phyloP scores from a whole-genome alignment of 2,888 invertebrate species.

The Sphaeridia pumilis region DNA sequence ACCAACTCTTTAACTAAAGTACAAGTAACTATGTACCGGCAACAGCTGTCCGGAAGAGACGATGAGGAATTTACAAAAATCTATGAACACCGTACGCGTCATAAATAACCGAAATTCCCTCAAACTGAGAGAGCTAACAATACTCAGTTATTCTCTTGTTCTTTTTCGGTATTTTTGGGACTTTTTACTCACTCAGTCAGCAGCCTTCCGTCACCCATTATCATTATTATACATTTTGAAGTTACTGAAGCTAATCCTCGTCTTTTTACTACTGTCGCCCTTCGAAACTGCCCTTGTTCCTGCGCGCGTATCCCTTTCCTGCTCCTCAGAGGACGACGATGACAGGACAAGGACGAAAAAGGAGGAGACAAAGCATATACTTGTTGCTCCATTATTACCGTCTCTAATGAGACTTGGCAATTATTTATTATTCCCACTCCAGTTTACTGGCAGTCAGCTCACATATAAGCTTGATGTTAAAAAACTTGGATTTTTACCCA shows the following conservation, averaged over 20 bases:
- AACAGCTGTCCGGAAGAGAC: conserved; percentile 17
- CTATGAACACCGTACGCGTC: conserved; percentile 6
- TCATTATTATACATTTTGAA: not conserved
- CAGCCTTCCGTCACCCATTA: conserved; percentile 1
- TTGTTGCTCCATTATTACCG: not conserved
- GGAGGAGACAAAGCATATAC: too few relatives aligned
- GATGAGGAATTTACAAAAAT: conserved; percentile 18
- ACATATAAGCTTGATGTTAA: not conserved
- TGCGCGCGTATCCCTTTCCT: not conserved
- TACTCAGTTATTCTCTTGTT: conserved; percentile 1
- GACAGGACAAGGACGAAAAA: too few relatives aligned
- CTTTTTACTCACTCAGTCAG: conserved; percentile 4
- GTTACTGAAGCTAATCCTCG: not conserved
- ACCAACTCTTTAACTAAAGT: too few relatives aligned
- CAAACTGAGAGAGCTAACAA: conserved; percentile 13
- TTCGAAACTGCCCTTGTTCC: too few relatives aligned
- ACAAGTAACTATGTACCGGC: not conserved
- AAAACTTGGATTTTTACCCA: not conserved
- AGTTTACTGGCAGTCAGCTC: not conserved
- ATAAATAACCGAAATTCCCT: conserved; percentile 18
- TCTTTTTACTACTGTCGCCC: too few relatives aligned
- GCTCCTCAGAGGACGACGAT: too few relatives aligned
- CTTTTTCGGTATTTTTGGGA: not conserved
- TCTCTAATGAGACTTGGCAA: conserved; percentile 1
- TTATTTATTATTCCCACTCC: not conserved